phyloP scores from a whole-genome alignment of 2,797 vertebrate species.

The Myotis planiceps region DNA sequence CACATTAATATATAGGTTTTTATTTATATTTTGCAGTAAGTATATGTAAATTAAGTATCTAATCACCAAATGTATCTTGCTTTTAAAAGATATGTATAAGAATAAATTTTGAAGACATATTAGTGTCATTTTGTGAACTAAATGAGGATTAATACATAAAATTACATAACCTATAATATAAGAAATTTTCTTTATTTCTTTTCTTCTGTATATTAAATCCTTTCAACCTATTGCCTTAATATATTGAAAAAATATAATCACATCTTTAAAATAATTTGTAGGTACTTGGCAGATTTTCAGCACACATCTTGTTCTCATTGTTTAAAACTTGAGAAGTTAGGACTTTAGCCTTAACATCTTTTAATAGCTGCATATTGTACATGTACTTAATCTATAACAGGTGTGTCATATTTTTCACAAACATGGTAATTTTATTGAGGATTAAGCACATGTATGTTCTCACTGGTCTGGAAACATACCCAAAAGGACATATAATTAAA shows the following conservation, averaged over 20 bases:
- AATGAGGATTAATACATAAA: slow-evolving; percentile 66
- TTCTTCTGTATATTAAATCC: slow-evolving; percentile 76
- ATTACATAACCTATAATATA: slow-evolving; percentile 69
- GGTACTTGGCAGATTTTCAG: slow-evolving; percentile 81
- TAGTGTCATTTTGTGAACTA: slow-evolving; percentile 71
- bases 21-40: slow-evolving; percentile 49
- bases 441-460: slow-evolving; percentile 79
- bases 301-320: slow-evolving; percentile 83
- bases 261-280: slow-evolving; percentile 80
- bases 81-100: slow-evolving; percentile 46
- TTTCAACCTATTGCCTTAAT: slow-evolving; percentile 78
- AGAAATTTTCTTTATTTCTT: slow-evolving; percentile 70
- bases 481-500: slow-evolving; percentile 71
- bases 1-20: neutral
- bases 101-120: slow-evolving; percentile 59
- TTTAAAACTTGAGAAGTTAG: slow-evolving; percentile 81
- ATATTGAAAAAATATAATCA: slow-evolving; percentile 79
- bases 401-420: slow-evolving; percentile 81
- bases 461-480: slow-evolving; percentile 71
- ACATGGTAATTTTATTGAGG: slow-evolving; percentile 80
- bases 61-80: slow-evolving; percentile 49
- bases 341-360: slow-evolving; percentile 76
- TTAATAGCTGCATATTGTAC: slow-evolving; percentile 75
- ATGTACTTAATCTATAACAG: slow-evolving; percentile 82
- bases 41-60: slow-evolving; percentile 45